Conservation (phyloP, 2,797 vertebrate species). For the Urophycis tenuis region DNA sequence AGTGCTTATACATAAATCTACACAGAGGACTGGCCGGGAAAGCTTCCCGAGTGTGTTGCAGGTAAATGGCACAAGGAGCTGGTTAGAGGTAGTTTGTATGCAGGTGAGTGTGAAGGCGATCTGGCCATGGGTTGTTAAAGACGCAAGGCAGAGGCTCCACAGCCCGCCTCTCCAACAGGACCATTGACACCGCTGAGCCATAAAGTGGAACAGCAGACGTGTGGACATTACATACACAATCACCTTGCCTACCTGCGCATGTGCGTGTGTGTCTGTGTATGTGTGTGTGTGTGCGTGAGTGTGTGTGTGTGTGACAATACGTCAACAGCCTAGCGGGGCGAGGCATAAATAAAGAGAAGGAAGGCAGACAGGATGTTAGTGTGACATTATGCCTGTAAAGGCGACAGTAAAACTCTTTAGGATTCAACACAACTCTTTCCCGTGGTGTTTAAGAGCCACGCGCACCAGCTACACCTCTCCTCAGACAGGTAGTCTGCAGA, state of each 20-base stretch:
- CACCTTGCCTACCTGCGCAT: not conserved
- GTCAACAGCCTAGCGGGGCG: not conserved
- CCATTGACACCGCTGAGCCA: conserved; percentile 39
- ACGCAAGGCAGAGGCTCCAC: conserved; percentile 34
- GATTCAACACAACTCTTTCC: conserved; percentile 42
- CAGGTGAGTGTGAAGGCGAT: conserved; percentile 31
- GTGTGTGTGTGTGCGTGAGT: not conserved
- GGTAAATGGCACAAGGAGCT: conserved; percentile 15
- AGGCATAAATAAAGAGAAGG: conserved; percentile 29
- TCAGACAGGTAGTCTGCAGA: not conserved
- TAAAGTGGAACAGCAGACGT: conserved; percentile 44
- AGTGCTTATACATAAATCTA: not conserved
- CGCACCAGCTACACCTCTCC: not conserved
- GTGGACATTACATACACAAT: not conserved
- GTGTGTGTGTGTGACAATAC: not conserved
- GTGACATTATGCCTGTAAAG: conserved; percentile 45
- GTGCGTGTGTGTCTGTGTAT: conserved; percentile 2
- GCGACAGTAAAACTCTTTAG: conserved; percentile 33
- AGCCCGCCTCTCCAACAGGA: conserved; percentile 31
- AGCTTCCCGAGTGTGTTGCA: not conserved
- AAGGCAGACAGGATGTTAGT: conserved; percentile 33
- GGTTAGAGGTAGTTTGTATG: conserved; percentile 58
- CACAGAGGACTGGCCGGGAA: not conserved
- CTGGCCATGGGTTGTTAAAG: conserved; percentile 43
- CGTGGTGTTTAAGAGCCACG: conserved; percentile 10